A percentile compares a stretch with the other conserved stretches of the same genome.
Evolutionary conservation across 2,113 vertebrate species (phyloP).

Genomic region (Phoenicopterus ruber): DNA sequence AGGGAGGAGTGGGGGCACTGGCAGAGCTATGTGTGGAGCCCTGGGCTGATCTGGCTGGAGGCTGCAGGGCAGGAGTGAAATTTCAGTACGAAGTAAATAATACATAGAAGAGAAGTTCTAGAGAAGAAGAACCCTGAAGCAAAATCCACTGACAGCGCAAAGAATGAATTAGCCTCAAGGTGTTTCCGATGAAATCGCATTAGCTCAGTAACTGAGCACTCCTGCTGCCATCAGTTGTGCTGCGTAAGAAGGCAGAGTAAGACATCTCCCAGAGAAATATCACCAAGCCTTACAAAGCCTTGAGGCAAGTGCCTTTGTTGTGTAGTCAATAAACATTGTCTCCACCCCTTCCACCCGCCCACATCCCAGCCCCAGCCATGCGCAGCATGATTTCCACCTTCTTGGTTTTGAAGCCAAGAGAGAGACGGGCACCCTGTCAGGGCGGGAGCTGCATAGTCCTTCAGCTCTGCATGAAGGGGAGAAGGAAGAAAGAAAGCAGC

Average conservation of each 20-base stretch:
- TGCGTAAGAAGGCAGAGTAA: background rate
- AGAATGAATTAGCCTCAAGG: background rate
- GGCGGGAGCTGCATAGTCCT: background rate
- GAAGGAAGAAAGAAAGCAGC: background rate
- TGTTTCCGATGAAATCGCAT: background rate
- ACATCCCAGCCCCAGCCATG: background rate
- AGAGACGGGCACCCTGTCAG: background rate
- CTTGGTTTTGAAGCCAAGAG: constrained; percentile 18
- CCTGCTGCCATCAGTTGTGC: background rate
- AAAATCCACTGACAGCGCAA: background rate
- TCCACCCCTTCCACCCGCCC: constrained; percentile 5
- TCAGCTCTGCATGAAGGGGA: background rate
- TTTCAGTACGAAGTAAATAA: background rate
- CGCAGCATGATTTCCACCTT: background rate
- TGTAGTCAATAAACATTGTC: background rate
- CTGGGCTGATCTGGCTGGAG: background rate
- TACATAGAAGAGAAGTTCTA: background rate
- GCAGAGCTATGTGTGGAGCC: background rate
- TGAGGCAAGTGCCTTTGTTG: background rate
- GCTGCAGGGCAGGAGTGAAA: background rate
- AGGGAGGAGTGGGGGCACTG: background rate
- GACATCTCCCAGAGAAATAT: background rate
- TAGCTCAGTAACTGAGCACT: background rate
- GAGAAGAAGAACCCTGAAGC: background rate
- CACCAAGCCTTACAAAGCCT: background rate